Conservation (phyloP, 2,888 invertebrate genomes). For the Ennomos erosarius region DNA sequence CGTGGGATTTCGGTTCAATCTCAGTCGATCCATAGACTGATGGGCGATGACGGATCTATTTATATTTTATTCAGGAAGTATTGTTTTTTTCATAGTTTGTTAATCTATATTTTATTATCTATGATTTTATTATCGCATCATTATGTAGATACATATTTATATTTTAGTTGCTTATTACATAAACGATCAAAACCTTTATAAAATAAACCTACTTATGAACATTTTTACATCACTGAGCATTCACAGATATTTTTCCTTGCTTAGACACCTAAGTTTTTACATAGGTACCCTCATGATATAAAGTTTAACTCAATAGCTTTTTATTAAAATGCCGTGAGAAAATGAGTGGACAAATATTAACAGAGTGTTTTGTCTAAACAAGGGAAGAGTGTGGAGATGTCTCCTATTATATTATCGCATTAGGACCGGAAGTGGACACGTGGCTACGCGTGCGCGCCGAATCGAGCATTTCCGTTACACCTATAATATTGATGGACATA, state of each 20-base stretch:
- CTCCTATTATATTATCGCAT: conserved; percentile 83
- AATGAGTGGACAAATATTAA: conserved; percentile 53
- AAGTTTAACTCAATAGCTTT: conserved; percentile 18
- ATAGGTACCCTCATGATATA: conserved; percentile 3
- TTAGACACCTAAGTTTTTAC: too few species aligned
- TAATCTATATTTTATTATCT: too few species aligned
- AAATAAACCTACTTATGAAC: too few species aligned
- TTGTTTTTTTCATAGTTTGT: background rate
- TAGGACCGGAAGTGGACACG: conserved; percentile 76
- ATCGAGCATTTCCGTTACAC: conserved; percentile 74
- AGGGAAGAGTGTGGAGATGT: conserved; percentile 75
- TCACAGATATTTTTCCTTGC: too few species aligned
- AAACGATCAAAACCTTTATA: too few species aligned
- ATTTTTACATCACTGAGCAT: too few species aligned
- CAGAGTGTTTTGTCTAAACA: conserved; percentile 58
- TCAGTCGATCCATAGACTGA: too few species aligned
- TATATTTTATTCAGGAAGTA: too few species aligned
- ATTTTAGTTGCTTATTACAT: too few species aligned
- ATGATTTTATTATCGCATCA: too few species aligned
- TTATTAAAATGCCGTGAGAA: conserved; percentile 53
- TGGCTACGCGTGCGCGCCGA: conserved; percentile 75
- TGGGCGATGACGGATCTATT: too few species aligned
- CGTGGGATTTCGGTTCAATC: conserved; percentile 35
- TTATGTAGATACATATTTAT: too few species aligned
- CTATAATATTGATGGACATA: conserved; percentile 42